Conservation (phyloP, 1,140 invertebrate genomes). For the Penaeus indicus region DNA sequence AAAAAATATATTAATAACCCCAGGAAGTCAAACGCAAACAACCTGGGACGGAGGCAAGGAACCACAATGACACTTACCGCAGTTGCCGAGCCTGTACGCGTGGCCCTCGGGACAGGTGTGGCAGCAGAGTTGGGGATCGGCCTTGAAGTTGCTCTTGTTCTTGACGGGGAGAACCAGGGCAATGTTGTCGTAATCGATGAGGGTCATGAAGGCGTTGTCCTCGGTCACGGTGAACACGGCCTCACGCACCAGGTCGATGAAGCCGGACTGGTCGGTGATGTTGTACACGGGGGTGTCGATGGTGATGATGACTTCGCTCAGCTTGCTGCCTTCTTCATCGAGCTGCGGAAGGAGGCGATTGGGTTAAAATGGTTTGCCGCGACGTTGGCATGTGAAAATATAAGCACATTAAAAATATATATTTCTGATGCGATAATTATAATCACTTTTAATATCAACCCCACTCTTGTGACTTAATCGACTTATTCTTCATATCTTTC, state of each 20-base stretch:
- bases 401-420: no score
- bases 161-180: constrained; percentile 66
- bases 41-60: background rate
- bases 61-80: constrained; percentile 58
- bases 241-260: constrained; percentile 67
- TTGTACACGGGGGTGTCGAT: constrained; percentile 68
- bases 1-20: background rate
- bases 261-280: constrained; percentile 67
- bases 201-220: constrained; percentile 68
- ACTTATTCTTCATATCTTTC: background rate
- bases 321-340: constrained; percentile 60
- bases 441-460: no score
- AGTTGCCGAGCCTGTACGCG: constrained; percentile 67
- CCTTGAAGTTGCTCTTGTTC: constrained; percentile 61
- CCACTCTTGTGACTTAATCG: background rate
- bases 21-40: background rate
- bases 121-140: constrained; percentile 66
- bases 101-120: constrained; percentile 66
- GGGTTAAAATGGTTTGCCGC: background rate
- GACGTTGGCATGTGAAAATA: background rate
- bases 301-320: constrained; percentile 67
- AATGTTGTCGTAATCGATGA: constrained; percentile 68
- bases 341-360: constrained; percentile 37
- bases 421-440: no score
- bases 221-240: constrained; percentile 66